Conservation (phyloP, 2,888 invertebrate species). For the Ectropis crepuscularia region DNA sequence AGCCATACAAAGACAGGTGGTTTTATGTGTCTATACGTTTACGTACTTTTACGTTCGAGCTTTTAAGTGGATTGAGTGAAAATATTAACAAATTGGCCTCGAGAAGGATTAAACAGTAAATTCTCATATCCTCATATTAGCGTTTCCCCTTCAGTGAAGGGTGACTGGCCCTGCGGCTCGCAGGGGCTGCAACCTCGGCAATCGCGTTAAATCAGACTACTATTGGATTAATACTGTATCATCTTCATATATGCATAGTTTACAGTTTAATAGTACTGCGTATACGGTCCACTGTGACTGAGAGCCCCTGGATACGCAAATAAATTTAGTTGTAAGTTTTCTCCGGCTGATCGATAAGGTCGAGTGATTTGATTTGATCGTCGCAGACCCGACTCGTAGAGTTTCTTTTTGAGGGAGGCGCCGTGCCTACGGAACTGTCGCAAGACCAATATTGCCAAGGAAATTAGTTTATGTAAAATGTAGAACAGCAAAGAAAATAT, state of each 20-base stretch:
- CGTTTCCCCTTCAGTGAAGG: conserved; percentile 78
- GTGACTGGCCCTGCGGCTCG: conserved; percentile 67
- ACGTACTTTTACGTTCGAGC: conserved; percentile 51
- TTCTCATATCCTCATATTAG: conserved; percentile 84
- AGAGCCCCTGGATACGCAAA: conserved; percentile 59
- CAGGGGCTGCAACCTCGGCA: conserved; percentile 80
- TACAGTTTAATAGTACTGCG: conserved; percentile 39
- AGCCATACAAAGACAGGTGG: conserved; percentile 39
- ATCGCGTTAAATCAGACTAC: conserved; percentile 80
- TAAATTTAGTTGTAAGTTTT: conserved; percentile 77
- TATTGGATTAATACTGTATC: conserved; percentile 77
- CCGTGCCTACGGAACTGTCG: conserved; percentile 80
- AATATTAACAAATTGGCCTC: conserved; percentile 84
- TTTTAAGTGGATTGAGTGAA: conserved; percentile 83
- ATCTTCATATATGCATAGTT: conserved; percentile 46
- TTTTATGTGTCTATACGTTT: conserved; percentile 52
- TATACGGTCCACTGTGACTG: conserved; percentile 30
- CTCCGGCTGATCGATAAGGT: conserved; percentile 77
- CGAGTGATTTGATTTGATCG: conserved; percentile 82
- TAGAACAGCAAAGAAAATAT: conserved; percentile 82
- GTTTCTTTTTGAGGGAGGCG: conserved; percentile 77
- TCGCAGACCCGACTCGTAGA: conserved; percentile 69
- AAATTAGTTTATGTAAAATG: conserved; percentile 85
- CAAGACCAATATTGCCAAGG: conserved; percentile 83
- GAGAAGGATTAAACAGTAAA: conserved; percentile 83